Base-by-base conservation (phyloP, 2,888 invertebrate genomes). In the Ochropleura leucogaster region DNA sequence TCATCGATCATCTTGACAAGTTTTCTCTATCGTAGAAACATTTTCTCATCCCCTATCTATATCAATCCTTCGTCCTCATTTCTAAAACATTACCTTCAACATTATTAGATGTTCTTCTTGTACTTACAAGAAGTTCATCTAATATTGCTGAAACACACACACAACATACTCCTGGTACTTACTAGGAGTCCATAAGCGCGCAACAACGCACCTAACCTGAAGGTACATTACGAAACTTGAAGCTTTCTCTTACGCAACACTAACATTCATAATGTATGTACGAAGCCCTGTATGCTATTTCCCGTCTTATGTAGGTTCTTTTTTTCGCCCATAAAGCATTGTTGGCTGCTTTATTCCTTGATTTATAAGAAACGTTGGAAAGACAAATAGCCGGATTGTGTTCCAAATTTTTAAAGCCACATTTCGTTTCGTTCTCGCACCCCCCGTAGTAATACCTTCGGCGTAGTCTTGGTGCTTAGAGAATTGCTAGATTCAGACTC, bases 341-440 rank as follows among this genome's bases (percentile, higher is more conserved):
- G 97, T 97, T 97, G 97, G 96, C 97, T 97, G 97, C 97, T 97
- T 97, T 97, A 97, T 96, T 96, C 96, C 96, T 96, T 97, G 97
- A 97, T 97, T 97, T 97, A 97, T 97, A 97, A 96, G 97, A 97
- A 97, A 97, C 97, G 97, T 97, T 97, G 96, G 96, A 97, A 97
- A 97, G 97, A 97, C 97, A 97, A 97, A 97, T 97, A 97, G 97
- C 97, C 96, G 97, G 97, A 97, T 97, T 97, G 97, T 97, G 97
- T 97, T 97, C 97, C 97, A 97, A 97, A 97, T 97, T 97, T 97
- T 97, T 97, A 97, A 97, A 97, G 97, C 97, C 97, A 97, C 97
- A 97, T 97, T 97, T 97, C 97, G 96, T 97, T 97, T 97, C 97
- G 96, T 96, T 94, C 94, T 94, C 95, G 94, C 94, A 92, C 95